Evolutionary conservation across 2,113 vertebrate species (phyloP).

Genomic region (Neolamprologus sp.): DNA sequence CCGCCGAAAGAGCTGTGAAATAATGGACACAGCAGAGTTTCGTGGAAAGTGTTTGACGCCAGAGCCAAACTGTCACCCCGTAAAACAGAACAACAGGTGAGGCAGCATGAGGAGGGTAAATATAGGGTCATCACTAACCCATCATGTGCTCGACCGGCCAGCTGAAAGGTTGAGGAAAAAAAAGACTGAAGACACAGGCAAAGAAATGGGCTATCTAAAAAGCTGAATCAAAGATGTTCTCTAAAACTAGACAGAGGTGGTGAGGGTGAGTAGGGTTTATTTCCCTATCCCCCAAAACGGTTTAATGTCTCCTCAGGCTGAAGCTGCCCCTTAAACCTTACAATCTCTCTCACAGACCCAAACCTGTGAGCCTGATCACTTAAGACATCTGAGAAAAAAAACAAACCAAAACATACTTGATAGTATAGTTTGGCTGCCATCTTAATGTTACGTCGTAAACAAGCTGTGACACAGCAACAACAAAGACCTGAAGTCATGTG

Average conservation of each 20-base stretch:
- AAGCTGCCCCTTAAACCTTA: neutral
- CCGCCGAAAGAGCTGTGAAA: neutral
- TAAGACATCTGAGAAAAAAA: neutral
- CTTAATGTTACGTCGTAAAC: neutral
- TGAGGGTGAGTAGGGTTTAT: neutral
- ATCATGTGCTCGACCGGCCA: neutral
- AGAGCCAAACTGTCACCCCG: slow-evolving; percentile 52
- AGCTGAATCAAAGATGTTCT: neutral
- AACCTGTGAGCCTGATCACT: fast-evolving
- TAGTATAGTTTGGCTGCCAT: neutral
- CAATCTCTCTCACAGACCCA: neutral
- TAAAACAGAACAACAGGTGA: slow-evolving; percentile 66
- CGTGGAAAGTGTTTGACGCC: slow-evolving; percentile 44
- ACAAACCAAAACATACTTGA: neutral
- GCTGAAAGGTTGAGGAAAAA: neutral
- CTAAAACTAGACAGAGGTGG: neutral
- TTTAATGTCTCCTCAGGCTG: fast-evolving
- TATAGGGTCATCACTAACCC: slow-evolving; percentile 49
- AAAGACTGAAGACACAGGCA: neutral
- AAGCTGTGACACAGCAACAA: neutral
- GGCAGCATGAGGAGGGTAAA: slow-evolving; percentile 49
- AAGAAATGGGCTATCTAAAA: neutral
- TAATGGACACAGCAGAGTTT: neutral
- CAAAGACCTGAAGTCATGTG: neutral
- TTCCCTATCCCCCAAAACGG: neutral